Percentiles rank a stretch among this genome's conserved stretches.
phyloP scores from a whole-genome alignment of 2,797 vertebrate genomes.

The Clarias platycephalus region DNA sequence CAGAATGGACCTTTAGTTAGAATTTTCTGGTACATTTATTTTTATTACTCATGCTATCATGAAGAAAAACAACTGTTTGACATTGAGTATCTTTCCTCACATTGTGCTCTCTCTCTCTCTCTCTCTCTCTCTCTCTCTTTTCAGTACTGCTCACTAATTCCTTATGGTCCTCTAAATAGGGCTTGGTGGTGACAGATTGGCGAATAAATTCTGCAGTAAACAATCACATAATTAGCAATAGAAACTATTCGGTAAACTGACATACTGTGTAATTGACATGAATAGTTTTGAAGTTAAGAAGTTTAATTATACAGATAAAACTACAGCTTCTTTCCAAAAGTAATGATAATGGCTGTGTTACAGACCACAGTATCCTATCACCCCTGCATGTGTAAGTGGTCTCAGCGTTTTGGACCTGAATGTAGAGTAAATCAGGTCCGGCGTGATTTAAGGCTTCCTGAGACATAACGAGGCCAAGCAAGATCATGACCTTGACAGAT shows the following conservation, averaged over 20 bases:
- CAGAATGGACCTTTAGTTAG: neutral
- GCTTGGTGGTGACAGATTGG: neutral
- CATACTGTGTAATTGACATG: neutral
- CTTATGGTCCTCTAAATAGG: neutral
- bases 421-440: too few species aligned
- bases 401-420: neutral
- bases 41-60: neutral
- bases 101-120: neutral
- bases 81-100: neutral
- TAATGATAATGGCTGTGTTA: neutral
- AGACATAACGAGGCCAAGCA: neutral
- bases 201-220: neutral
- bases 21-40: neutral
- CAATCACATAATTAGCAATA: neutral
- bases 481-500: slow-evolving; percentile 31
- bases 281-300: neutral
- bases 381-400: too few species aligned
- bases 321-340: too few species aligned
- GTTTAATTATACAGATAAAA: too few species aligned
- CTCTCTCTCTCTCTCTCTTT: fast-evolving
- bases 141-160: neutral
- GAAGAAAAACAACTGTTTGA: neutral
- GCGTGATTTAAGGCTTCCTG: slow-evolving; percentile 16
- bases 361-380: neutral
- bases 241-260: neutral